Base-by-base conservation (phyloP, 2,888 invertebrate species). In the Drosophila meridionalis region DNA sequence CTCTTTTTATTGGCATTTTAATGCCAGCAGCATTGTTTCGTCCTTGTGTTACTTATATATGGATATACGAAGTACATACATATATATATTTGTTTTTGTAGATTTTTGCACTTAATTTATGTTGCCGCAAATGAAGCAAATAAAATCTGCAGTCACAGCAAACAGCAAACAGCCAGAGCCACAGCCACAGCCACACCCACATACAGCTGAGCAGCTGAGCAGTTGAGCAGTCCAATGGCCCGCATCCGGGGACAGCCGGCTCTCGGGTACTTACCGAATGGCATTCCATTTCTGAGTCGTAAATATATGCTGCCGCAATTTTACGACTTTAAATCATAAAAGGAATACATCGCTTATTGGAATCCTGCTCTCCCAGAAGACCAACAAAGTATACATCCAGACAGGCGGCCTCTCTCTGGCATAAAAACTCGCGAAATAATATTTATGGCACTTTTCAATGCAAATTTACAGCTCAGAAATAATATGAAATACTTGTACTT, bases 281-380 rank as follows among this genome's bases (percentile, higher is more conserved):
- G 69, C 72, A 83, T 83, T 78, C 80, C 87, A 83, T 85, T 87
- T 73, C 80, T 63, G 72, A 69, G 80, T 87, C 87, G 84, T 87
- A 89, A 87, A 89, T 89, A 80, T 82, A 85, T 85, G 76, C 78
- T 68, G 88, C 74, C 76, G 71, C 82, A 78, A 70, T 80, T 83
- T 87, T 89, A 87, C 77, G 87, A 83, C 78, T 87, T 89, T 87
- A 87, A 87, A 89, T 87, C 88, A 87, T 87, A 87, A 87, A 85
- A 84, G 71, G 58, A 60, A 76, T 55, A 73, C 78, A 79, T 79
- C 76, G 79, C 79, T 78, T 78, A 78, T 79, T 79, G 78, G 73
- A 66, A 78, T 76, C 75, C 80, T 70, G 61, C 58, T 72, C 60
- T 76, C 50, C 81, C 78, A 55, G 47, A 56, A 53, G 42, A 34